A percentile compares a stretch with the other conserved stretches of the same genome.
phyloP scores from a whole-genome alignment of 2,113 vertebrate species.

The Dissostichus mawsoni region DNA sequence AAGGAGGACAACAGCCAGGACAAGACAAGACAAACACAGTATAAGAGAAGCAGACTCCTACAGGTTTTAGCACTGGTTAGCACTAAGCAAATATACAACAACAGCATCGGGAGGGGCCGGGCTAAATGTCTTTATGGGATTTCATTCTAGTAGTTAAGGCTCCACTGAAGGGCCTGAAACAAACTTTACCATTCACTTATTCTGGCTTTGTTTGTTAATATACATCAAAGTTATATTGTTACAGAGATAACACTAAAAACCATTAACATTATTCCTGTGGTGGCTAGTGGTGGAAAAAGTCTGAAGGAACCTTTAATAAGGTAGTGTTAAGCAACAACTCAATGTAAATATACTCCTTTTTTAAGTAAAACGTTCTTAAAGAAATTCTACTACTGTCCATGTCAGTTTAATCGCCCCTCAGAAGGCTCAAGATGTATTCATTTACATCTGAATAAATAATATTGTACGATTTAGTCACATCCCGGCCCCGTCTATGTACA shows the following conservation, averaged over 20 bases:
- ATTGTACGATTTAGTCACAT: constrained; percentile 23
- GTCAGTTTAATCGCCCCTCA: background rate
- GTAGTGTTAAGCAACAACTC: background rate
- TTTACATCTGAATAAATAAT: background rate
- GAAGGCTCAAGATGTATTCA: constrained; percentile 8
- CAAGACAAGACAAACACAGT: constrained; percentile 73
- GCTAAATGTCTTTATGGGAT: background rate
- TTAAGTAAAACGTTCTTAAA: background rate
- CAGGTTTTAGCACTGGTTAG: constrained; percentile 74
- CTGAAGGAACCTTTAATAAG: background rate
- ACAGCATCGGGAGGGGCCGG: constrained; percentile 33
- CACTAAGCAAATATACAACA: constrained; percentile 60
- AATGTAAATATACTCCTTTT: background rate
- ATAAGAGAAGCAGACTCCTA: constrained; percentile 75
- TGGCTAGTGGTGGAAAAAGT: background rate
- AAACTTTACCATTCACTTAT: background rate
- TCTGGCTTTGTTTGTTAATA: background rate
- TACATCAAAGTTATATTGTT: background rate
- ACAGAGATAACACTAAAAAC: background rate
- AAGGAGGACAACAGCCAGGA: constrained; percentile 81
- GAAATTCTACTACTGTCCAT: background rate
- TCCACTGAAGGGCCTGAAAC: constrained; percentile 6
- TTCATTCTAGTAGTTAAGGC: background rate
- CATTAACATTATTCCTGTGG: background rate
- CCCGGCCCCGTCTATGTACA: constrained; percentile 43